Evolutionary conservation across 2,113 vertebrate genomes (phyloP), one percentile per base, ranked within the genome.

Genomic region (Onychorhynchus coronatus): DNA sequence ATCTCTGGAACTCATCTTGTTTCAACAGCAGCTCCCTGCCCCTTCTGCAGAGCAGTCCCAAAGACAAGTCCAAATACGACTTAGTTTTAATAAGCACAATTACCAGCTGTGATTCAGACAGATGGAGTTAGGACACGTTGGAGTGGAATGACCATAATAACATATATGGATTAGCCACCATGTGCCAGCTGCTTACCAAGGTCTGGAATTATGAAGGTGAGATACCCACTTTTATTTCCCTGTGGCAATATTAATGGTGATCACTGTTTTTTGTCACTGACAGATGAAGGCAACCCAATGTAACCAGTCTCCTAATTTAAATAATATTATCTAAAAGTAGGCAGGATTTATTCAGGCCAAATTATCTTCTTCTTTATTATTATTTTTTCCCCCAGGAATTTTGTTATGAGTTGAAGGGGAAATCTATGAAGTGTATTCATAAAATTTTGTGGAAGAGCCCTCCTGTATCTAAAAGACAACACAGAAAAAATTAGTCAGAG

Each of bases 301-400:
- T 44, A 25, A 25, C 20, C 55, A 20, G 9, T 75, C 17, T 42
- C 7, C 33, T 63, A 62, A 59, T 18, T 66, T 22, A 21, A 88
- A 70, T 52, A 76, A 55, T 59, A 66, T 24, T 63, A 68, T 46
- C 27, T 18, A 91, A 53, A 75, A 6, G 28, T 30, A 52, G 11
- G 2, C 5, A 67, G 37, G 21, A 41, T 41, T 9, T 58, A 47
- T 17, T 35, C 5, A 30, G 15, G 41, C 12, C 30, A 68, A 74
- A 61, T 49, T 31, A 35, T 9, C 4, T 55, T 41, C 17, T 11
- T 24, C 33, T 16, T 50, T 4, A 23, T 23, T 59, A 35, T 59
- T 35, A 7, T 19, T n/a, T 41, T 27, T 20, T 2, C 7, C 7
- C 5, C 4, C 1, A 8, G 8, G 4, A 6, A 33, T 42, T 78